Conservation (phyloP, 1,140 invertebrate genomes). For the Aethina tumida region DNA sequence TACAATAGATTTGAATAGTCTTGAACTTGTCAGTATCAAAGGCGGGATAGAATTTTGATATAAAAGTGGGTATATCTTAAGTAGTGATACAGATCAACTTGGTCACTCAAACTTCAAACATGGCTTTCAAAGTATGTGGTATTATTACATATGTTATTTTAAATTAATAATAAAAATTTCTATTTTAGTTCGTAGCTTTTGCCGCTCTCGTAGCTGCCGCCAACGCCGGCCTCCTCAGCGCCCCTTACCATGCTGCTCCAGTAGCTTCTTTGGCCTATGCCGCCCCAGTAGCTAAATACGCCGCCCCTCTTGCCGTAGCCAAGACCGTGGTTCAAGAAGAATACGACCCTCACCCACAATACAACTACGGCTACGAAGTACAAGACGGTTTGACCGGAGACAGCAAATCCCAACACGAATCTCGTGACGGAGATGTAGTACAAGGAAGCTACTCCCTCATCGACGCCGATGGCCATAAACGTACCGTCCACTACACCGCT, state of each 20-base stretch:
- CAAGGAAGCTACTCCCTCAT: constrained; percentile 45
- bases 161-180: background rate
- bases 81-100: too few species aligned
- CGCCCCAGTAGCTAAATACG: constrained; percentile 10
- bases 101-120: constrained; percentile 16
- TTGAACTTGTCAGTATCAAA: too few species aligned
- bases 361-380: constrained; percentile 49
- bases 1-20: too few species aligned
- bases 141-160: constrained; percentile 4
- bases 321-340: constrained; percentile 26
- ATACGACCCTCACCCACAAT: constrained; percentile 48
- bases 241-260: background rate
- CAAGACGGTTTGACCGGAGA: constrained; percentile 50
- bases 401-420: constrained; percentile 50
- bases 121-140: constrained; percentile 25
- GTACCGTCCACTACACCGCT: constrained; percentile 54
- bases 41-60: too few species aligned
- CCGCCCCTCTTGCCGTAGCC: constrained; percentile 15
- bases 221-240: constrained; percentile 34
- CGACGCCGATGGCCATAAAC: constrained; percentile 54
- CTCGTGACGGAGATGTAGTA: constrained; percentile 38
- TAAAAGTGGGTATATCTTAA: too few species aligned
- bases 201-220: constrained; percentile 24
- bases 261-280: constrained; percentile 8
- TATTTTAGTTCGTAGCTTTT: constrained; percentile 13